Conservation (phyloP, 2,888 invertebrate species). For the Hirudinaria manillensis region DNA sequence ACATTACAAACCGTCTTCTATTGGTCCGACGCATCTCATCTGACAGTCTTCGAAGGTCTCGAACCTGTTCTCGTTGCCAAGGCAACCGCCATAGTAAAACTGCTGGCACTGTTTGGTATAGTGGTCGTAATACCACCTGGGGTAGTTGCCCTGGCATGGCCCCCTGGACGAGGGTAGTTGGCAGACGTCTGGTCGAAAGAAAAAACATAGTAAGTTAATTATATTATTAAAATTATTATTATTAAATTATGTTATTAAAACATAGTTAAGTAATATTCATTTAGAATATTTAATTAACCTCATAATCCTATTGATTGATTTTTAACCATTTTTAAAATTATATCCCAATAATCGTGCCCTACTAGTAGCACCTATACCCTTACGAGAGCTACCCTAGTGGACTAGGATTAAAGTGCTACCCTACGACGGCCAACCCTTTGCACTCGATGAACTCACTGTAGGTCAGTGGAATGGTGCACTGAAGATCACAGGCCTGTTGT, state of each 20-base stretch:
- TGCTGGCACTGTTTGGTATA: slow-evolving; percentile 61
- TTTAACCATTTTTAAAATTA: too few relatives aligned
- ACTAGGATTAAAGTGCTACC: too few relatives aligned
- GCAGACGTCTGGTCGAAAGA: slow-evolving; percentile 34
- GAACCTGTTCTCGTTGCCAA: slow-evolving; percentile 40
- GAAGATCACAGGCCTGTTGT: slow-evolving; percentile 41
- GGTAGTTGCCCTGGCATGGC: slow-evolving; percentile 33
- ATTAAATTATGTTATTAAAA: neutral
- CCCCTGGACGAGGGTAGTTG: slow-evolving; percentile 34
- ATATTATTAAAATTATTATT: neutral
- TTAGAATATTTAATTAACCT: too few relatives aligned
- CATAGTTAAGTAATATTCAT: too few relatives aligned
- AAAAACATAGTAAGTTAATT: slow-evolving; percentile 32
- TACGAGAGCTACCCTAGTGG: too few relatives aligned
- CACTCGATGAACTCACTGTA: slow-evolving; percentile 37
- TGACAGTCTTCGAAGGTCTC: slow-evolving; percentile 36
- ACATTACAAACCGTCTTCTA: neutral
- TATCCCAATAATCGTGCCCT: too few relatives aligned
- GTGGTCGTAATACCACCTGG: slow-evolving; percentile 47
- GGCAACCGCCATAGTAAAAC: slow-evolving; percentile 41
- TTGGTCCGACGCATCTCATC: slow-evolving; percentile 34
- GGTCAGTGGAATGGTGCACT: slow-evolving; percentile 38
- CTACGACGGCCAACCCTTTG: too few relatives aligned
- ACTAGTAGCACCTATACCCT: too few relatives aligned
- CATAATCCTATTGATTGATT: too few relatives aligned